A percentile compares a stretch with the other conserved stretches of the same genome.
These are phyloP conservation scores for Agapornis canus DNA, from an alignment of 2,797 vertebrate species.

Conservation along the genomic window DNA sequence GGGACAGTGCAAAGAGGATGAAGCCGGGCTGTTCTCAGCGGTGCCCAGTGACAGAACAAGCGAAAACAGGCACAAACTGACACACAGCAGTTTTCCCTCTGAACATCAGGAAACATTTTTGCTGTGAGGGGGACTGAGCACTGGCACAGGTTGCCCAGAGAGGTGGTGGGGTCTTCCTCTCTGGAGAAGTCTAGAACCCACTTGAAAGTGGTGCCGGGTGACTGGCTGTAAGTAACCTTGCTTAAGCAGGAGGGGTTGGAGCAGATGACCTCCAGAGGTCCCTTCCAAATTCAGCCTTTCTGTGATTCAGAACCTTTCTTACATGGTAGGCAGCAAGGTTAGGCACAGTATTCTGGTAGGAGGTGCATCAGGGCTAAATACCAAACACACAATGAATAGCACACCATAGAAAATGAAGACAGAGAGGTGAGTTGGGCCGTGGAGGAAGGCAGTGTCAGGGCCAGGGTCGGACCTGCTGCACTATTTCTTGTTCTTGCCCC, in stretches of 20 bases:
- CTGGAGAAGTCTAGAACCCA: neutral
- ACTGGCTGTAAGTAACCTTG: neutral
- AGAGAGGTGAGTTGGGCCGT: neutral
- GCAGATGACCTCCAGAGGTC: neutral
- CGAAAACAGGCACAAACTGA: neutral
- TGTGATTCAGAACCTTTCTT: neutral
- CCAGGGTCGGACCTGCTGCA: neutral
- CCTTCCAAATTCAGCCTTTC: neutral
- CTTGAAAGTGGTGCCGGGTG: neutral
- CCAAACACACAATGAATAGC: neutral
- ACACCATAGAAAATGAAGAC: neutral
- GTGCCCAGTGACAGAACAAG: neutral
- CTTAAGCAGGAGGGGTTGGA: neutral
- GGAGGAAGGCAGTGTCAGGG: neutral
- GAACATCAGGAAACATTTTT: neutral
- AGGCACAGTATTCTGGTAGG: neutral
- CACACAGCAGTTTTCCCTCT: neutral
- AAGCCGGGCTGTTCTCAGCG: neutral
- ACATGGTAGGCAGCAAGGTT: neutral
- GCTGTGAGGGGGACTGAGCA: rapidly evolving
- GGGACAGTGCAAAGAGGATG: neutral
- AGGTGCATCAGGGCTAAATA: neutral
- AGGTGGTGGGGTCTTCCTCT: neutral
- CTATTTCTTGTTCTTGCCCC: neutral
- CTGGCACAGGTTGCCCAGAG: neutral